Base-by-base conservation (phyloP, 2,888 invertebrate species). In the Mythimna pallens region DNA sequence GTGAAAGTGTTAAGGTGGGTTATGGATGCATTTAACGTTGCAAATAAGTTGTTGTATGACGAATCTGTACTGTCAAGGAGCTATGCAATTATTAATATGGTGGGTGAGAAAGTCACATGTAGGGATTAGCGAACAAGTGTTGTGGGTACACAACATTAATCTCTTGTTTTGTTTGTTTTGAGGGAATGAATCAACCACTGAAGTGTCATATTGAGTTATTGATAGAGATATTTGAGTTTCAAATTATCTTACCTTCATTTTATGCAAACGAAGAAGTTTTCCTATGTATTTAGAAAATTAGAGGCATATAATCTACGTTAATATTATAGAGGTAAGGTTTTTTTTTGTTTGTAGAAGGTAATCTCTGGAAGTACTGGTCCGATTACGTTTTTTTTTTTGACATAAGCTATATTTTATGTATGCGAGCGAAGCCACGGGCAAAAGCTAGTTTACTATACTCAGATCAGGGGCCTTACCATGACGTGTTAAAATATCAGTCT, bases 41-140 rank as follows among this genome's bases (percentile, higher is more conserved):
- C 70, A 72, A 76, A 67, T 81, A 74, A 72, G 73, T 82, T 81
- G 77, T 82, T 84, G 84, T 87, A 89, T 90, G 90, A 90, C 90
- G 90, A 88, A 90, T 90, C 86, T 87, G 82, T 83, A 82, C 77
- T 90, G 90, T 89, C 90, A 87, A 87, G 86, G 80, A 86, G 81
- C 80, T 83, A 80, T 83, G 86, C 88, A 89, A 89, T 89, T 87
- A 89, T 89, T 89, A 85, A 88, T 88, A 90, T 91, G 89, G 88
- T 87, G 76, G 86, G 77, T 80, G 79, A 81, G 74, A 81, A 81
- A 86, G 86, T 86, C 85, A 83, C 73, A 70, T 84, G 77, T 86
- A 80, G 76, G 81, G 84, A 81, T 81, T 81, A 86, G 73, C 65
- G 70, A 78, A 77, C 82, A 84, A 73, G 84, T 86, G 78, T 73